Conservation (phyloP, 37 sponge, comb jelly and placozoan genomes). For the Tethya wilhelma region DNA sequence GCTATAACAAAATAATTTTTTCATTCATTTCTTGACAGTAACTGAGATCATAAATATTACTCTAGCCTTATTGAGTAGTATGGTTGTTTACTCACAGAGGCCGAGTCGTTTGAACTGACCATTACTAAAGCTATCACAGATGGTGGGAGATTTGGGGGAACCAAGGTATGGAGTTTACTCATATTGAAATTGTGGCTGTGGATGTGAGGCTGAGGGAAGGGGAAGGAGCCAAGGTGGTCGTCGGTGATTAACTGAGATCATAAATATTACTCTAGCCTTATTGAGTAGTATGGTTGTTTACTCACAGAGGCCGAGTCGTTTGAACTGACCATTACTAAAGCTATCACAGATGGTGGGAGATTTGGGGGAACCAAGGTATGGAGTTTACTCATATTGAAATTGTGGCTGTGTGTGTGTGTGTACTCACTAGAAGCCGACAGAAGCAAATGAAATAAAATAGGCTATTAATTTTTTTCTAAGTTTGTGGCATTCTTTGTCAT, state of each 20-base stretch:
- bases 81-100: conserved; percentile 33
- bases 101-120: conserved; percentile 59
- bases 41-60: background rate
- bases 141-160: conserved; percentile 41
- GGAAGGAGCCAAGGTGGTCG: conserved; percentile 26
- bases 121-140: conserved; percentile 38
- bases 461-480: too few species aligned
- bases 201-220: conserved; percentile 38
- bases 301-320: conserved; percentile 56
- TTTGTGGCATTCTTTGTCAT: too few species aligned
- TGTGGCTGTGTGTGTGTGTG: too few species aligned
- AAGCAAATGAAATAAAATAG: too few species aligned
- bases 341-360: conserved; percentile 38
- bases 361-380: conserved; percentile 47
- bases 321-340: conserved; percentile 56
- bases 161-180: conserved; percentile 48
- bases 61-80: background rate
- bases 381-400: too few species aligned
- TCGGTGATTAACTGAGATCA: too few species aligned
- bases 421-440: background rate
- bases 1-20: background rate
- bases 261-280: too few species aligned
- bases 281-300: background rate
- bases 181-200: conserved; percentile 26
- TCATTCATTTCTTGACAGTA: background rate